Percentiles rank a stretch among this genome's conserved stretches.
Conservation (phyloP, 2,113 vertebrate species). For the Megalops atlanticus region DNA sequence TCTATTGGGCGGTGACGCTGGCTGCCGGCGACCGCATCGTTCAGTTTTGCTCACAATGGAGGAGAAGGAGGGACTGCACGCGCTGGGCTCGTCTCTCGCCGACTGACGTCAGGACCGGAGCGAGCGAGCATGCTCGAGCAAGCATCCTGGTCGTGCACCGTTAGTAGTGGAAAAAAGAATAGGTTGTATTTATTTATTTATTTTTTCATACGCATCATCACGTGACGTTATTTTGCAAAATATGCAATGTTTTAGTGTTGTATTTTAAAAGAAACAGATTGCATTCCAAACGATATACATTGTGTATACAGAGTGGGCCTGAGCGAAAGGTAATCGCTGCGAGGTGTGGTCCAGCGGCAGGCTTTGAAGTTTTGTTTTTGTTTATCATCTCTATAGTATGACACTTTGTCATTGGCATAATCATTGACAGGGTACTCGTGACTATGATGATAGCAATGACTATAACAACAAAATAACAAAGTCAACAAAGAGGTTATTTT, state of each 20-base stretch:
- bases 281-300: background rate
- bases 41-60: slow-evolving; percentile 60
- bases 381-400: background rate
- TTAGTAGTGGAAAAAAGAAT: background rate
- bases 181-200: background rate
- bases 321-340: background rate
- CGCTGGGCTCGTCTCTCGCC: slow-evolving; percentile 60
- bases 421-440: background rate
- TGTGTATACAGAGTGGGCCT: background rate
- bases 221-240: background rate
- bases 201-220: too few species aligned
- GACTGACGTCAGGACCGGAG: slow-evolving; percentile 69
- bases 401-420: background rate
- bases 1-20: slow-evolving; percentile 75
- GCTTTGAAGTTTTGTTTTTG: background rate
- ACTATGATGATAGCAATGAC: background rate
- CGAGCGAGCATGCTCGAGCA: slow-evolving; percentile 26
- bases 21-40: slow-evolving; percentile 71
- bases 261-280: background rate
- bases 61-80: slow-evolving; percentile 53
- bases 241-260: background rate
- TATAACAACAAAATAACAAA: background rate
- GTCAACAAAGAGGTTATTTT: too few species aligned
- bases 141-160: slow-evolving; percentile 11
- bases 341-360: slow-evolving; percentile 13